A percentile compares a stretch with the other conserved stretches of the same genome.
Conservation (phyloP, 2,797 vertebrate genomes). For the Macroramphosus scolopax region DNA sequence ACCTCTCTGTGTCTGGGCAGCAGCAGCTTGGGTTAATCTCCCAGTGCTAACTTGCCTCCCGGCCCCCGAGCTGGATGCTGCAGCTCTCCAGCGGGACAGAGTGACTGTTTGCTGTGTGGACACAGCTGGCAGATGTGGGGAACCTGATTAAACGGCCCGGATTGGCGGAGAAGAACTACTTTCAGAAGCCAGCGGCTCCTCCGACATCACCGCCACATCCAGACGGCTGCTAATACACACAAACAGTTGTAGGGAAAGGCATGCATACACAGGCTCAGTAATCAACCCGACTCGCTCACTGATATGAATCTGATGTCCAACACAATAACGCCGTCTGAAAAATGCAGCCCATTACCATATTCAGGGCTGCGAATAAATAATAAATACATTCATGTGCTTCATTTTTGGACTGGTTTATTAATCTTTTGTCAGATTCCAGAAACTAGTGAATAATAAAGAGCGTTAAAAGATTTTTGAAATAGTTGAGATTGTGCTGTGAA, state of each 20-base stretch:
- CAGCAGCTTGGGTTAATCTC: conserved; percentile 58
- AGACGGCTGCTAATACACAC: conserved; percentile 50
- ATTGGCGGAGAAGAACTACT: conserved; percentile 58
- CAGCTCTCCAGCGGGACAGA: conserved; percentile 57
- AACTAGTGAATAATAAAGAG: not conserved
- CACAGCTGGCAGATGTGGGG: conserved; percentile 76
- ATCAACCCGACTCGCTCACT: conserved; percentile 27
- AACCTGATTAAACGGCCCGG: conserved; percentile 74
- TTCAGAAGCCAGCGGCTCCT: conserved; percentile 62
- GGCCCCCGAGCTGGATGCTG: conserved; percentile 54
- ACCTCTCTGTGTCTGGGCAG: conserved; percentile 49
- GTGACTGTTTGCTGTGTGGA: conserved; percentile 68
- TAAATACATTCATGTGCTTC: not conserved
- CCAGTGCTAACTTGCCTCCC: conserved; percentile 49
- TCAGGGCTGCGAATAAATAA: not conserved
- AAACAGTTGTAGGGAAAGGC: conserved; percentile 45
- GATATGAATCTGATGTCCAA: conserved; percentile 29
- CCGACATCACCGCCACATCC: conserved; percentile 33
- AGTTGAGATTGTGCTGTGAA: no score
- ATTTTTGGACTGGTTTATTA: not conserved
- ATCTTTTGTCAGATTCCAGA: conserved; percentile 10
- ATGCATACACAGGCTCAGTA: conserved; percentile 37
- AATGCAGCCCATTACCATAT: conserved; percentile 9
- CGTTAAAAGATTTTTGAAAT: no score
- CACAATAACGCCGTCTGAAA: conserved; percentile 7